phyloP scores from a whole-genome alignment of 2,113 vertebrate genomes.

The Eolophus roseicapilla region DNA sequence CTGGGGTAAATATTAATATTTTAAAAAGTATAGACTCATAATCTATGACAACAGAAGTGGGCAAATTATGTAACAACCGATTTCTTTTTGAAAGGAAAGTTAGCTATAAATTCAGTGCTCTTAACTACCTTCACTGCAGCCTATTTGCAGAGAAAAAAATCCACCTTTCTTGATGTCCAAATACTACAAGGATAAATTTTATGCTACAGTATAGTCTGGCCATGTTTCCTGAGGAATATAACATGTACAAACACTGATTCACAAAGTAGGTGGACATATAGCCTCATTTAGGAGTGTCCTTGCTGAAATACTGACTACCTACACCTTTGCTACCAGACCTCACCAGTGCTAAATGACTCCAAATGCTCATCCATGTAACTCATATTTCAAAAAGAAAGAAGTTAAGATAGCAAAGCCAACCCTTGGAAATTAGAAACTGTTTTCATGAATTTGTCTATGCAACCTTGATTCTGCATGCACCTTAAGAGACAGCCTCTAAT shows the following conservation, averaged over 20 bases:
- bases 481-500: background rate
- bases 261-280: background rate
- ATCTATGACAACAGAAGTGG: background rate
- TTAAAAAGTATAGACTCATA: background rate
- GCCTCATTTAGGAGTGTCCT: background rate
- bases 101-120: background rate
- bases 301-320: background rate
- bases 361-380: background rate
- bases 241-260: background rate
- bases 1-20: background rate
- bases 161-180: background rate
- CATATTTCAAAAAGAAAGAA: background rate
- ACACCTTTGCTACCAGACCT: background rate
- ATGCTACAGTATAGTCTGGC: background rate
- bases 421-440: background rate
- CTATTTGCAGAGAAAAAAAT: background rate
- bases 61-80: background rate
- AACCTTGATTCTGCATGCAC: background rate
- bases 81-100: background rate
- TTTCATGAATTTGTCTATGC: background rate
- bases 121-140: background rate
- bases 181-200: background rate
- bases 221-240: background rate
- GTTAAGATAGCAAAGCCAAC: background rate
- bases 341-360: background rate